phyloP scores from a whole-genome alignment of 2,888 invertebrate genomes.

The Petrolisthes manimaculis region DNA sequence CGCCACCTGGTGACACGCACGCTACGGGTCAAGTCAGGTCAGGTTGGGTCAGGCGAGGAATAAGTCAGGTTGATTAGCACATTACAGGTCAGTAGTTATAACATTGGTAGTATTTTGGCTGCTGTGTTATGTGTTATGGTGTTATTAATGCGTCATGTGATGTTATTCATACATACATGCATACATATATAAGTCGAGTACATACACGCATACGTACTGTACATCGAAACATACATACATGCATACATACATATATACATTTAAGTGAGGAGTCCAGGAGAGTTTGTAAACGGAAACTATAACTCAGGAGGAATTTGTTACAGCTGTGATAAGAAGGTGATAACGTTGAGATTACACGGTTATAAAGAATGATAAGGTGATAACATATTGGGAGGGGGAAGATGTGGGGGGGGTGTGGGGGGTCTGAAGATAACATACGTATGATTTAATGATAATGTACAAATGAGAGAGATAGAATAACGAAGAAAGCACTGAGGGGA shows the following conservation, averaged over 20 bases:
- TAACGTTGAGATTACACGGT: neutral
- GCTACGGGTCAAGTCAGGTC: neutral
- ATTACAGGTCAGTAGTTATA: no score
- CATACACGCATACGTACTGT: neutral
- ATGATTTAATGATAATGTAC: neutral
- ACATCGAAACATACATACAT: neutral
- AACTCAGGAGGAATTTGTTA: no score
- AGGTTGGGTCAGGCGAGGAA: neutral
- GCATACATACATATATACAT: neutral
- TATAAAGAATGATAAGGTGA: neutral
- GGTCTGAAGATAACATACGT: neutral
- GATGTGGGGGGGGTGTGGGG: neutral
- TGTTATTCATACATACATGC: neutral
- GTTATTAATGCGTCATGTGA: neutral
- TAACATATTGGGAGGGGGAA: neutral
- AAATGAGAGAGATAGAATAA: neutral
- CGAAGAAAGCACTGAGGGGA: neutral
- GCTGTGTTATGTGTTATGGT: no score
- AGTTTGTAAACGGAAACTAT: no score
- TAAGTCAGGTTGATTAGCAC: no score
- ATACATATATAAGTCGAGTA: neutral
- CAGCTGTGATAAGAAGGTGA: no score
- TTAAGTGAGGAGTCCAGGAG: neutral
- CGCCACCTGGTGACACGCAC: slow-evolving; percentile 36
- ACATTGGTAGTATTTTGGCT: no score